Evolutionary conservation across 2,797 vertebrate genomes (phyloP).

Genomic region (Apogon talboti): DNA sequence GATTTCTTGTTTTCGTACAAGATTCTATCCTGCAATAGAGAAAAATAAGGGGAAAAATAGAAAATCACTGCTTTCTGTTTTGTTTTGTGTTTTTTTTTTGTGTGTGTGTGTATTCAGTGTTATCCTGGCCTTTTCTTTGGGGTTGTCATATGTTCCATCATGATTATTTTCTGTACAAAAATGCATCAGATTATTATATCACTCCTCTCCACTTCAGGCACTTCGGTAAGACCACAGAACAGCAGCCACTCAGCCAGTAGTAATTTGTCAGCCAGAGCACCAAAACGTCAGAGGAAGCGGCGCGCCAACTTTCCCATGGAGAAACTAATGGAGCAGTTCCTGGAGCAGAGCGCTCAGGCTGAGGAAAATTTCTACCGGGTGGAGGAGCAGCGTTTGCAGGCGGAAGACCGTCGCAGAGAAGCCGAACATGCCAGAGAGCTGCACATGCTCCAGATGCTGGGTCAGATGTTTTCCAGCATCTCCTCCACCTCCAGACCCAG

Average conservation of each 20-base stretch:
- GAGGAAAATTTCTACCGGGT: slow-evolving; percentile 91
- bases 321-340: slow-evolving; percentile 92
- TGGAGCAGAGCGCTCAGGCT: slow-evolving; percentile 90
- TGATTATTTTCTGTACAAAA: background rate
- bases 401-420: slow-evolving; percentile 89
- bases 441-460: slow-evolving; percentile 93
- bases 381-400: slow-evolving; percentile 90
- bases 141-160: background rate
- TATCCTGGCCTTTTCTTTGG: no score
- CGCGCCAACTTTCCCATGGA: slow-evolving; percentile 88
- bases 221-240: slow-evolving; percentile 69
- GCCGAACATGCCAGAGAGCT: slow-evolving; percentile 89
- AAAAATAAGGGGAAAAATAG: no score
- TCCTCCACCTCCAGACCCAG: slow-evolving; percentile 71
- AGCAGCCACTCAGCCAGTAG: slow-evolving; percentile 72
- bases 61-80: no score
- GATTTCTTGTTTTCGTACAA: no score
- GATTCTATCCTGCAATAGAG: no score
- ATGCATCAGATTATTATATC: slow-evolving; percentile 8
- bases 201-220: slow-evolving; percentile 48
- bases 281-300: slow-evolving; percentile 87
- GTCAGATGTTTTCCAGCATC: slow-evolving; percentile 91
- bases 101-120: no score
- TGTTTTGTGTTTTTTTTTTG: no score
- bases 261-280: slow-evolving; percentile 75